Evolutionary conservation across 2,888 invertebrate species (phyloP).

Genomic region (Lasius fuliginosus): DNA sequence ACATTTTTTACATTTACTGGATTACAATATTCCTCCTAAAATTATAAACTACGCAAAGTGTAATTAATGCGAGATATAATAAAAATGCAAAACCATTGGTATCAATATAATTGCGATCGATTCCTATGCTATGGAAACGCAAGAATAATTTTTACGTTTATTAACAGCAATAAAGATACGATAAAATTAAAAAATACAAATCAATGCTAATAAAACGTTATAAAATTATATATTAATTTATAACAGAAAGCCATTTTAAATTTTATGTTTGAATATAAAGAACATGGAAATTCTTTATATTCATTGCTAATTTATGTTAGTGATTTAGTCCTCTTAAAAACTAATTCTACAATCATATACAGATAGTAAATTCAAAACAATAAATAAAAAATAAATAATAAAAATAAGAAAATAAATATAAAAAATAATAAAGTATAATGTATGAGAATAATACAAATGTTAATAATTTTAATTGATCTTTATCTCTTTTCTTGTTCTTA

Average conservation of each 20-base stretch:
- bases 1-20: neutral
- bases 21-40: neutral
- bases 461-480: too few relatives aligned
- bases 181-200: conserved; percentile 17
- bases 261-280: neutral
- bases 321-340: too few relatives aligned
- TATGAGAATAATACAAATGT: too few relatives aligned
- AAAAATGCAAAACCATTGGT: conserved; percentile 21
- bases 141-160: conserved; percentile 34
- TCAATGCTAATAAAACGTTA: neutral
- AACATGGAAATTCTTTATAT: too few relatives aligned
- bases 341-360: too few relatives aligned
- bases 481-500: neutral
- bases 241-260: neutral
- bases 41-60: conserved; percentile 8
- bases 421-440: too few relatives aligned
- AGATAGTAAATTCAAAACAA: too few relatives aligned
- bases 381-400: too few relatives aligned
- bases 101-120: conserved; percentile 1
- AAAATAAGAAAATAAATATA: too few relatives aligned
- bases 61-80: neutral
- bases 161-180: neutral
- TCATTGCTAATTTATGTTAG: too few relatives aligned
- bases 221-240: neutral
- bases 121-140: conserved; percentile 12